Evolutionary conservation across 2,113 vertebrate species (phyloP), one percentile per base, ranked within the genome.

Genomic region (Spilogale gracilis): DNA sequence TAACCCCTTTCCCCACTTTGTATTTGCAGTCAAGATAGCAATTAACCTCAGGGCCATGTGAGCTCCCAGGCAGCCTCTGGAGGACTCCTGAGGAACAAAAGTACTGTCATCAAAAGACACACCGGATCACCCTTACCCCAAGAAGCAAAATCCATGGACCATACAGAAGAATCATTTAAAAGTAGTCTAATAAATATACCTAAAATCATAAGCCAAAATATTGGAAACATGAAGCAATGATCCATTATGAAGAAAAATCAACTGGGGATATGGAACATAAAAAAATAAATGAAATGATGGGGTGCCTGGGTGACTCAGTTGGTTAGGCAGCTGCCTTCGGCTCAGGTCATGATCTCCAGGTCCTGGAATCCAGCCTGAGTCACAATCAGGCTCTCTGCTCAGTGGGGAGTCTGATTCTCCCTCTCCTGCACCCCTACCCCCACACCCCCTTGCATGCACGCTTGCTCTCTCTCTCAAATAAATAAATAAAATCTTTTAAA

Each of bases 381-480:
- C 63, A 65, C 14, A 12, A 12, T 4, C 27, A 65, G 63, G 63
- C 63, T 30, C 63, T 12, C 12, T 65, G 27, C 27, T 65, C 27
- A 65, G 63, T 65, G 63, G 63, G 63, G 27, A 30, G 27, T 30
- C 63, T 65, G 27, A 27, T 65, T 65, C 63, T 65, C 63, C 63
- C 63, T 65, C 63, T 65, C 27, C 25, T n/a, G n/a, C n/a, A n/a
- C n/a, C 25, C 27, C 25, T 63, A 12, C 25, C 25, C 10, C 4
- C 61, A 25, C 1, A 5, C 0, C 27, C 12, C 61, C 4, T 10
- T 23, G 25, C 12, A 27, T 65, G 63, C 1, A 1, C 12, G 3
- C 63, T 65, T 32, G 63, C 63, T 65, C 63, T 63, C 61, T 65
- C 63, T 60, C 6, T 21, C n/a, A 60, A 32, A 65, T 32, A 32